A percentile compares a stretch with the other conserved stretches of the same genome.
phyloP scores from a whole-genome alignment of 2,888 invertebrate species.

The Agriopis aurantiaria region DNA sequence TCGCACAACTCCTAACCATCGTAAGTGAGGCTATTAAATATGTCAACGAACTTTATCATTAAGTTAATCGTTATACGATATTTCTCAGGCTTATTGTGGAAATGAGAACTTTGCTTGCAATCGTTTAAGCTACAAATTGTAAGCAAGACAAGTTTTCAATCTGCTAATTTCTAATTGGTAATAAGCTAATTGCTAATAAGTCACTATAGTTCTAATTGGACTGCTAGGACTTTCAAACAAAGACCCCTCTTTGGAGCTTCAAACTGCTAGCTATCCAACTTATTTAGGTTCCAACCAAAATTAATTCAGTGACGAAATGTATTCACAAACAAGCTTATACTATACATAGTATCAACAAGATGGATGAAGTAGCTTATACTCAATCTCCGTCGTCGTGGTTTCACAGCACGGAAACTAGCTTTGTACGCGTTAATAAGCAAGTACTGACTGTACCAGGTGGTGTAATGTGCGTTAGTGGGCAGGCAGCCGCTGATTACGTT shows the following conservation, averaged over 20 bases:
- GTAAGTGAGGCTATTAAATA: slow-evolving; percentile 15
- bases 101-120: not conserved
- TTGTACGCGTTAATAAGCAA: slow-evolving; percentile 14
- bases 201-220: too few relatives aligned
- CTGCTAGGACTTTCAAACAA: too few relatives aligned
- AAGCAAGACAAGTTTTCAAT: too few relatives aligned
- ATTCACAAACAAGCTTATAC: not conserved
- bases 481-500: slow-evolving; percentile 20
- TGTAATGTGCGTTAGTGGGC: slow-evolving; percentile 18
- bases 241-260: too few relatives aligned
- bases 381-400: slow-evolving; percentile 11
- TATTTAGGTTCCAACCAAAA: too few relatives aligned
- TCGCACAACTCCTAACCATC: slow-evolving; percentile 12
- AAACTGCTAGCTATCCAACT: too few relatives aligned
- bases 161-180: too few relatives aligned
- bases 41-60: not conserved
- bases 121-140: not conserved
- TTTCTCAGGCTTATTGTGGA: not conserved
- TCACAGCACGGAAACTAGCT: slow-evolving; percentile 17
- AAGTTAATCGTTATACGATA: not conserved
- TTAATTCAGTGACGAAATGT: too few relatives aligned
- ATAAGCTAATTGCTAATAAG: too few relatives aligned
- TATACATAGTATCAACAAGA: not conserved
- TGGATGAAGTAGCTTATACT: not conserved
- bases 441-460: slow-evolving; percentile 4